These are phyloP conservation scores for Pantherophis vulpinus DNA, from an alignment of 2,797 vertebrate genomes.

Conservation along the genomic window DNA sequence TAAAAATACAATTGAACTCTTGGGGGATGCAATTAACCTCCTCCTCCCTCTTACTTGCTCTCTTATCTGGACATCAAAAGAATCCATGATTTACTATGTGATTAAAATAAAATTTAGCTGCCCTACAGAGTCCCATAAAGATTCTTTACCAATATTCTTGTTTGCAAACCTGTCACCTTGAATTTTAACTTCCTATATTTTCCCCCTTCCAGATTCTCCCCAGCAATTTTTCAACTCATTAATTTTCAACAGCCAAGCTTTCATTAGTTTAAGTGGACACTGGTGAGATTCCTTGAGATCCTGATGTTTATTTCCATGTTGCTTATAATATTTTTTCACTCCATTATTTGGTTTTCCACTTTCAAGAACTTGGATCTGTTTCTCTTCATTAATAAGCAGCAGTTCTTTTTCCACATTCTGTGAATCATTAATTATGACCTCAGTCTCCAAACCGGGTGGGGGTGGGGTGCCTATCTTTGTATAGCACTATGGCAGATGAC, in stretches of 20 bases:
- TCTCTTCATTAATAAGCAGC: constrained; percentile 58
- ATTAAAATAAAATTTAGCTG: background rate
- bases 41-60: background rate
- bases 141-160: constrained; percentile 53
- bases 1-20: background rate
- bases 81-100: background rate
- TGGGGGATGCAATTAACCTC: background rate
- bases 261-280: constrained; percentile 70
- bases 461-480: constrained; percentile 36
- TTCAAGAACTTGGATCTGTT: constrained; percentile 38
- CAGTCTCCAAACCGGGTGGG: constrained; percentile 8
- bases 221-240: constrained; percentile 68
- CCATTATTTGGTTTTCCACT: constrained; percentile 65
- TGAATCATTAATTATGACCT: constrained; percentile 54
- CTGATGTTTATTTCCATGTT: constrained; percentile 68
- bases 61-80: background rate
- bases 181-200: constrained; percentile 53
- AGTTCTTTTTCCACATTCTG: constrained; percentile 54
- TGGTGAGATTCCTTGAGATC: constrained; percentile 67
- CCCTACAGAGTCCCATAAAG: background rate
- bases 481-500: background rate
- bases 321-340: constrained; percentile 63
- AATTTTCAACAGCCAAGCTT: constrained; percentile 68
- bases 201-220: background rate
- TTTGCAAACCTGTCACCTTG: constrained; percentile 60